Conservation (phyloP, 2,888 invertebrate genomes). For the Cephus spinipes region DNA sequence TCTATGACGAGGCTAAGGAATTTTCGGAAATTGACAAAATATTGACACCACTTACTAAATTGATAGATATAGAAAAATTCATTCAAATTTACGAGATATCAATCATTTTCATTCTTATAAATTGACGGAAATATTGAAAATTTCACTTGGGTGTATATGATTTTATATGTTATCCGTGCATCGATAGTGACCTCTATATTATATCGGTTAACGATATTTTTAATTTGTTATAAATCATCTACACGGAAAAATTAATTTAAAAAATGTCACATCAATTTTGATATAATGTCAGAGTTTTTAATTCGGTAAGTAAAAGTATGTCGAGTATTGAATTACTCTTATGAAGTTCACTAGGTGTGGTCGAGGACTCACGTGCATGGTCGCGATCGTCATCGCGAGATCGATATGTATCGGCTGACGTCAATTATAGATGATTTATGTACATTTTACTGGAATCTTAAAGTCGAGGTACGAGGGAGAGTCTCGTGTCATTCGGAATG, state of each 20-base stretch:
- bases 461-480: background rate
- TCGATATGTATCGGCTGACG: conserved; percentile 26
- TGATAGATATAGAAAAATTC: background rate
- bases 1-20: background rate
- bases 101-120: background rate
- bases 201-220: too few species aligned
- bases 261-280: background rate
- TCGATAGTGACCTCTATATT: too few species aligned
- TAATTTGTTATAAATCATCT: too few species aligned
- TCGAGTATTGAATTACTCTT: background rate
- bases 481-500: conserved; percentile 25
- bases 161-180: too few species aligned
- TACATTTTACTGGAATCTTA: background rate
- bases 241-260: too few species aligned
- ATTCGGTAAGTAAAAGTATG: background rate
- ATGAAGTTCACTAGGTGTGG: conserved; percentile 1
- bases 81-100: background rate
- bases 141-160: background rate
- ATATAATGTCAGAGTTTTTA: background rate
- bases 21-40: background rate
- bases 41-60: background rate
- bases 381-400: background rate
- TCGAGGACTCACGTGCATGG: conserved; percentile 17
- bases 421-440: conserved; percentile 42
- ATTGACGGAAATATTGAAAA: background rate